Conservation (phyloP, 2,888 invertebrate species). For the Cephus nigrinus region DNA sequence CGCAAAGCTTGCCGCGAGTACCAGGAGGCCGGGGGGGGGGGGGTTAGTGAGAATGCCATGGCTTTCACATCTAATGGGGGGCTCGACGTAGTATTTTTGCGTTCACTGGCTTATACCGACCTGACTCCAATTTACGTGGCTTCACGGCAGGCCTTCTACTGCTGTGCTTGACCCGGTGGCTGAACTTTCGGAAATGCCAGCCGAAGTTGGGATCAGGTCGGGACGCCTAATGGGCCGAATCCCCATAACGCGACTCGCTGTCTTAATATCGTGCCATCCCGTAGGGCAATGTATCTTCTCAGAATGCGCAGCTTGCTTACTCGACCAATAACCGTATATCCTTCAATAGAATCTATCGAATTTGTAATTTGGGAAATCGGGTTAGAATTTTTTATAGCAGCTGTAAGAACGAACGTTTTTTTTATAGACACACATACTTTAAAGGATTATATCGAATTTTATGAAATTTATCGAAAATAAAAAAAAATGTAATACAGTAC, state of each 20-base stretch:
- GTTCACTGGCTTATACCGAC: conserved; percentile 23
- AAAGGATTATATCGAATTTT: background rate
- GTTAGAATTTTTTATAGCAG: background rate
- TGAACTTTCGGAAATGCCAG: conserved; percentile 43
- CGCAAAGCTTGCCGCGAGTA: background rate
- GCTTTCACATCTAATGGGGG: conserved; percentile 37
- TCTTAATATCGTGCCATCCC: conserved; percentile 30
- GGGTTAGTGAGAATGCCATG: conserved; percentile 15
- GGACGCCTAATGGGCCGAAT: conserved; percentile 38
- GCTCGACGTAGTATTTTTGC: conserved; percentile 43
- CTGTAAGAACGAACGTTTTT: background rate
- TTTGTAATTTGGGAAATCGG: background rate
- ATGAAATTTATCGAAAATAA: background rate
- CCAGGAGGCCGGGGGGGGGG: background rate
- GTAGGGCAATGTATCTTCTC: background rate
- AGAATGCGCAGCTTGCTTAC: background rate
- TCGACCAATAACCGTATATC: background rate
- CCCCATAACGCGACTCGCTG: conserved; percentile 28
- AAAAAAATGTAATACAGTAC: background rate
- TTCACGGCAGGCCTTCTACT: conserved; percentile 20
- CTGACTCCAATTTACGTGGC: conserved; percentile 41
- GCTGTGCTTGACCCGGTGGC: conserved; percentile 19
- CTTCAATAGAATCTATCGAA: background rate
- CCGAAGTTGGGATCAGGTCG: conserved; percentile 30
- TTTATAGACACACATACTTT: background rate